phyloP scores from a whole-genome alignment of 2,888 invertebrate species.

The Thecocarcelia acutangulata region DNA sequence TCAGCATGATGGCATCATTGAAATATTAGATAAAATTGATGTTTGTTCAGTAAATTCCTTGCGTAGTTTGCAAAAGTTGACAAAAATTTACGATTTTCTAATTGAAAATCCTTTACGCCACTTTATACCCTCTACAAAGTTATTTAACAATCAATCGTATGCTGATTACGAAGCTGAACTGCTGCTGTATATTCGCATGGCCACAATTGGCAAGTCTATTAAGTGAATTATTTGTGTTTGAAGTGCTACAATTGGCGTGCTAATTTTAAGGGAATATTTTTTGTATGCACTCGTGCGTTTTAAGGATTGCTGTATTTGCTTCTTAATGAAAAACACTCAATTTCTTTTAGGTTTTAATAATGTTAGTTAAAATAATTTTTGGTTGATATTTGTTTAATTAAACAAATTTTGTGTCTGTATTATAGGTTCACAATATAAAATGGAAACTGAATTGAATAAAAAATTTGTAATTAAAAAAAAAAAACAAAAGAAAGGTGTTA shows the following conservation, averaged over 20 bases:
- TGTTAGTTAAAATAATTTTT: constrained; percentile 19
- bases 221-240: constrained; percentile 69
- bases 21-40: constrained; percentile 78
- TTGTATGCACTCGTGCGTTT: constrained; percentile 3
- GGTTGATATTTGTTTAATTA: neutral
- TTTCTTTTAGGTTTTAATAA: constrained; percentile 20
- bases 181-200: constrained; percentile 81
- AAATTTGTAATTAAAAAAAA: no score
- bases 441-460: no score
- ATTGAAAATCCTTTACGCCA: constrained; percentile 77
- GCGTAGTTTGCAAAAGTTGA: constrained; percentile 74
- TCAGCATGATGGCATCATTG: constrained; percentile 77
- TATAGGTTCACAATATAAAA: neutral
- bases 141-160: constrained; percentile 77
- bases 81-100: constrained; percentile 76
- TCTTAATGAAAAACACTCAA: constrained; percentile 16
- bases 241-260: constrained; percentile 57
- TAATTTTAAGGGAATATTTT: constrained; percentile 62
- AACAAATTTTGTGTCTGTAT: neutral
- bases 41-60: constrained; percentile 74
- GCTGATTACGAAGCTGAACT: constrained; percentile 79
- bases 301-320: constrained; percentile 14
- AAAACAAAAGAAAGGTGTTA: no score
- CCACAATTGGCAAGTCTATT: constrained; percentile 74
- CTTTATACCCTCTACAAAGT: constrained; percentile 76